Evolutionary conservation across 2,888 invertebrate species (phyloP).

Genomic region (Cataglyphis livida): DNA sequence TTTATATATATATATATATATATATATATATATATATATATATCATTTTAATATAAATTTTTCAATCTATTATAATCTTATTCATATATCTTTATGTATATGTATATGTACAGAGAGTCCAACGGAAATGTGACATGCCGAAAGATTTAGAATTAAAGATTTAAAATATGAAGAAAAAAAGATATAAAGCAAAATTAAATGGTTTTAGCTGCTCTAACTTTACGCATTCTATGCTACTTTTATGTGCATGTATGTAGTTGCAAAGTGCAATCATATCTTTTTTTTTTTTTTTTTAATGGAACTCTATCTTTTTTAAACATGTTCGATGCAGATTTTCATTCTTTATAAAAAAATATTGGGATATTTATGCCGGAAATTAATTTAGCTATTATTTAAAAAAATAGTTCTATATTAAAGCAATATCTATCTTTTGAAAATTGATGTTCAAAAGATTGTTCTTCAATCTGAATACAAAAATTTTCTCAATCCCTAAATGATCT

Average conservation of each 20-base stretch:
- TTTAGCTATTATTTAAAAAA: background rate
- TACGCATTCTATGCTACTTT: background rate
- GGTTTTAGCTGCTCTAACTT: background rate
- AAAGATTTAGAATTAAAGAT: background rate
- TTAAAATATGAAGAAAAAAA: background rate
- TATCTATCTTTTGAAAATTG: background rate
- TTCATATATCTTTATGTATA: slow-evolving; percentile 6
- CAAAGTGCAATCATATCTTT: background rate
- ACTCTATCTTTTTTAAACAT: background rate
- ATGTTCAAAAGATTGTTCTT: background rate
- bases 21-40: slow-evolving; percentile 32
- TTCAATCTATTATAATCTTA: slow-evolving; percentile 11
- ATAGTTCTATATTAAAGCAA: background rate
- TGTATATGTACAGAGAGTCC: background rate
- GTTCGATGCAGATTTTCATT: background rate
- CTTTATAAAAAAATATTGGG: background rate
- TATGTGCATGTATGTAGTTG: background rate
- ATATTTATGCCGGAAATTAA: background rate
- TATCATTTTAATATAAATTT: slow-evolving; percentile 44
- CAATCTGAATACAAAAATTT: background rate
- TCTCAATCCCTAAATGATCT: background rate
- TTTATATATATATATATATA: slow-evolving; percentile 33
- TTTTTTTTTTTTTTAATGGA: background rate
- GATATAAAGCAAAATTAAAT: background rate
- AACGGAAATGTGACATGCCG: background rate